These are phyloP conservation scores for Danio choprae DNA, from an alignment of 2,797 vertebrate genomes.

Conservation along the genomic window DNA sequence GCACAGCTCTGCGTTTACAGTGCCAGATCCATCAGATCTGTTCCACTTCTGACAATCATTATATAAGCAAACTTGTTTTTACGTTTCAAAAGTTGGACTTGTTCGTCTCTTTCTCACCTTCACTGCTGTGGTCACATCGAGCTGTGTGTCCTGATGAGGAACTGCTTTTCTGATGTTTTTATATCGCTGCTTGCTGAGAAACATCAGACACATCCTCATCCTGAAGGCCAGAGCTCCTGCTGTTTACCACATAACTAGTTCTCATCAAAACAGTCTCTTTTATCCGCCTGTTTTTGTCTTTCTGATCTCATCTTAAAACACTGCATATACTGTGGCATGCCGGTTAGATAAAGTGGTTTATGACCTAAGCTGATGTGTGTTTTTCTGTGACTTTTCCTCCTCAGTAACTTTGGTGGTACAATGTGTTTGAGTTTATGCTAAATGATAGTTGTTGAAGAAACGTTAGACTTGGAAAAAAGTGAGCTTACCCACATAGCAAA, in stretches of 20 bases:
- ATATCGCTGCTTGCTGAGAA: background rate
- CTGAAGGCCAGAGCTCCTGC: background rate
- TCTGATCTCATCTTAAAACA: background rate
- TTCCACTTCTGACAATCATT: constrained; percentile 45
- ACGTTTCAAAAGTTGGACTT: constrained; percentile 1
- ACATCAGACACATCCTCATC: constrained; percentile 14
- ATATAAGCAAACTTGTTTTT: constrained; percentile 46
- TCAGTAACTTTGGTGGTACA: no score
- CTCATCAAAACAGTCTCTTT: background rate
- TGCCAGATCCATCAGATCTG: constrained; percentile 17
- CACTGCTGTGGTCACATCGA: background rate
- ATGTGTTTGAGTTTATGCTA: background rate
- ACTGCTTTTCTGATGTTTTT: constrained; percentile 29
- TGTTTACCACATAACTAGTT: background rate
- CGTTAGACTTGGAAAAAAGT: no score
- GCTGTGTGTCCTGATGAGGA: background rate
- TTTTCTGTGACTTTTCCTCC: background rate
- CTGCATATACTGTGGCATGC: background rate
- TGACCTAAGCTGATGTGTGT: background rate
- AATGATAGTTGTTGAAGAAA: background rate
- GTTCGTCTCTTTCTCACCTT: constrained; percentile 10
- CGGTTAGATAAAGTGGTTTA: background rate
- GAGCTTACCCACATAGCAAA: no score
- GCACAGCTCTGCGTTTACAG: constrained; percentile 6
- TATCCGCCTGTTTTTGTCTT: background rate